Conservation (phyloP, 2,113 vertebrate genomes). For the Morone chrysops region DNA sequence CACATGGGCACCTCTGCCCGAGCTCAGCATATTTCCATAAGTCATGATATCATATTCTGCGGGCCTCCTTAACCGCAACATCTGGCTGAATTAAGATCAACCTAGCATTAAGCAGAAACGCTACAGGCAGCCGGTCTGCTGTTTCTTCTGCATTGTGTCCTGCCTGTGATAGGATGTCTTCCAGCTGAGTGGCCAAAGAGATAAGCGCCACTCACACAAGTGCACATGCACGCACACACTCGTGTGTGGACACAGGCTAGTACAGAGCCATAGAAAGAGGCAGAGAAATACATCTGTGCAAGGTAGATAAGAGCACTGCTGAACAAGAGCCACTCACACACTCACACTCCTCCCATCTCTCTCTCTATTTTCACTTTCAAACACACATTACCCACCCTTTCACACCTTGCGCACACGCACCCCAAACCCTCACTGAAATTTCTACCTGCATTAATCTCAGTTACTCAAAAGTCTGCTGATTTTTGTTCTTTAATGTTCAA, state of each 20-base stretch:
- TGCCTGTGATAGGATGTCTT: constrained; percentile 68
- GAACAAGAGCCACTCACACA: constrained; percentile 39
- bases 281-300: constrained; percentile 69
- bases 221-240: not conserved
- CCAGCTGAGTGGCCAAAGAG: constrained; percentile 76
- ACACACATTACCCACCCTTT: constrained; percentile 9
- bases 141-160: constrained; percentile 39
- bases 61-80: constrained; percentile 46
- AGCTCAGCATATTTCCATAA: constrained; percentile 3
- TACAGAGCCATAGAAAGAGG: constrained; percentile 42
- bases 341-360: not conserved
- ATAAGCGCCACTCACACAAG: constrained; percentile 67
- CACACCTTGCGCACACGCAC: constrained; percentile 16
- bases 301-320: constrained; percentile 77
- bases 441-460: constrained; percentile 35
- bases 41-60: constrained; percentile 26
- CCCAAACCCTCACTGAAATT: constrained; percentile 4
- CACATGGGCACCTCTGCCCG: not conserved
- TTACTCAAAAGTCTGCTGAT: constrained; percentile 27
- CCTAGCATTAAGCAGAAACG: constrained; percentile 30
- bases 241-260: constrained; percentile 24
- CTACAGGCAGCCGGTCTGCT: constrained; percentile 53
- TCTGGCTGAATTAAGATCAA: constrained; percentile 58
- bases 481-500: constrained; percentile 25
- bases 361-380: constrained; percentile 45